Base-by-base conservation (phyloP, 92 coral and sea anemone species). In the Ricordea florida region DNA sequence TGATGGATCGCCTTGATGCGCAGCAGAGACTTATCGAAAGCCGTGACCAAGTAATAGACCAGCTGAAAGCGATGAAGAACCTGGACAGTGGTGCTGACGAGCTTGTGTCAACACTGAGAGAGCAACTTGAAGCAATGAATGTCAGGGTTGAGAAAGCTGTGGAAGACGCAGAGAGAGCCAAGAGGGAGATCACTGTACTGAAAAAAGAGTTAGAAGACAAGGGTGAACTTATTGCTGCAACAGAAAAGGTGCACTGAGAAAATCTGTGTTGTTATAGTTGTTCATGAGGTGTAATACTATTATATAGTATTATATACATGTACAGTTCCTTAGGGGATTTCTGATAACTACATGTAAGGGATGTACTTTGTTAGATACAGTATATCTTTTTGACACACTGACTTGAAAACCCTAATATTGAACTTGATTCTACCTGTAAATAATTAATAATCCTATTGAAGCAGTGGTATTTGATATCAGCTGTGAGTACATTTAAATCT, bases 41-140 rank as follows among this genome's bases (percentile, higher is more conserved):
- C 48, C 73, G 98, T 3, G 98, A 94, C 79, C 97, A 94, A 50
- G 98, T 92, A 23, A 94, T 94, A 23, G 91, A 87, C 25, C 94
- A 92, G 36, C 73, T 94, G 34, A 96, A 94, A 57, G 80, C 93
- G 45, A 83, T 93, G 78, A 94, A 94, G 74, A 92, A 94, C 42
- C 88, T 94, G n/a, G 84, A 84, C 62, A 96, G 98, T 34, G 98
- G 97, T 0, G 69, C 88, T 16, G 98, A 94, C 62, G 97, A 92
- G 53, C 78, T 81, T 25, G 92, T 86, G 20, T 62, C 92, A 6
- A 93, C 90, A 0, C 67, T 94, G 5, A 69, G 84, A 22, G 98
- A 94, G 44, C 98, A 94, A 70, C 47, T 90, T 18, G 75, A 48
- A 20, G 90, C 97, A 3, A 87, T 90, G 97, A 84, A 82, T 26